phyloP scores from a whole-genome alignment of 1,140 invertebrate genomes.

The Thaumetopoea pityocampa region DNA sequence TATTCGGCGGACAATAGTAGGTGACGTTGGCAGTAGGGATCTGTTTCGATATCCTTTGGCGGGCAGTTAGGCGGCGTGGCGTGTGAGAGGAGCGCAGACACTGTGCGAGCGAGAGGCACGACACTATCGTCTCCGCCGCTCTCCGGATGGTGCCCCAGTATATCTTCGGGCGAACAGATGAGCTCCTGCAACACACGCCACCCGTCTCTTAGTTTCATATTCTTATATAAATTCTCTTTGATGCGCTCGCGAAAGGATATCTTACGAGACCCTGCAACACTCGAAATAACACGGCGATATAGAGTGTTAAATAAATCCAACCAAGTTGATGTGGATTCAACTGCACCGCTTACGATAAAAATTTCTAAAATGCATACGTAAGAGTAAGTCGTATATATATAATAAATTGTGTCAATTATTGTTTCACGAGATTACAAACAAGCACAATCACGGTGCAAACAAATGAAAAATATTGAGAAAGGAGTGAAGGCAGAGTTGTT shows the following conservation, averaged over 20 bases:
- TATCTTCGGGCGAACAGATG: slow-evolving; percentile 85
- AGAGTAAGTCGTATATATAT: too few species aligned
- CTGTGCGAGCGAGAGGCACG: slow-evolving; percentile 69
- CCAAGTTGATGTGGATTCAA: too few species aligned
- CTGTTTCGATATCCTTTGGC: slow-evolving; percentile 49
- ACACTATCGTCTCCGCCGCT: slow-evolving; percentile 42
- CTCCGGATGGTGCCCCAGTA: slow-evolving; percentile 73
- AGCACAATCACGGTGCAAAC: too few species aligned
- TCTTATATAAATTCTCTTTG: slow-evolving; percentile 21
- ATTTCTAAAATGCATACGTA: too few species aligned
- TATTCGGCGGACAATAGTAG: slow-evolving; percentile 9
- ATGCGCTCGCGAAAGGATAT: slow-evolving; percentile 53
- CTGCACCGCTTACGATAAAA: too few species aligned
- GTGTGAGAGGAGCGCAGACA: slow-evolving; percentile 75
- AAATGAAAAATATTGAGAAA: too few species aligned
- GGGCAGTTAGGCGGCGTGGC: slow-evolving; percentile 63
- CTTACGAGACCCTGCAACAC: slow-evolving; percentile 52
- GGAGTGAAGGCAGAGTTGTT: too few species aligned
- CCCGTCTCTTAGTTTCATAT: slow-evolving; percentile 65
- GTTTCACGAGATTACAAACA: too few species aligned
- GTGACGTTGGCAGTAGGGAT: slow-evolving; percentile 27
- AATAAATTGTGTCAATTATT: too few species aligned
- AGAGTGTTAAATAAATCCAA: too few species aligned
- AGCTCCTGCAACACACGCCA: slow-evolving; percentile 84
- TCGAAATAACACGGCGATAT: slow-evolving; percentile 31